phyloP scores from a whole-genome alignment of 2,888 invertebrate species.

The Kryphioiulus occultus region DNA sequence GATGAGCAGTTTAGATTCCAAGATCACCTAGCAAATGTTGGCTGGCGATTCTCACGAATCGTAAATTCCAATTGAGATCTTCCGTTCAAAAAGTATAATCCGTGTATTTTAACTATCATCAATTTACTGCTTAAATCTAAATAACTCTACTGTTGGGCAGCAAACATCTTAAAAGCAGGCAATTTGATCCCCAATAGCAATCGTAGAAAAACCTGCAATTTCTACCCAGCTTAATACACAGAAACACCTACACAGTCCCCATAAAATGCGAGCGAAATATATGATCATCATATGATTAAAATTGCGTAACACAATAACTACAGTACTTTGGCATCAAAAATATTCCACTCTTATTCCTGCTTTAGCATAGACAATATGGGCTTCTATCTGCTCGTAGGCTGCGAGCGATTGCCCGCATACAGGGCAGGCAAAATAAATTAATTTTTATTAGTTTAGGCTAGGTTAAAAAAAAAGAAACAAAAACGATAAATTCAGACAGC shows the following conservation, averaged over 20 bases:
- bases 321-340: no score
- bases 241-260: not conserved
- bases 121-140: slow-evolving; percentile 10
- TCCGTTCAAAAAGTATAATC: not conserved
- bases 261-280: not conserved
- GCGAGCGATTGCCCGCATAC: no score
- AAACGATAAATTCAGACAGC: no score
- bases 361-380: no score
- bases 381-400: no score
- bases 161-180: not conserved
- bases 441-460: no score
- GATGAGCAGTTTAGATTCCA: not conserved
- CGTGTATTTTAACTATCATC: not conserved
- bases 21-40: slow-evolving; percentile 22
- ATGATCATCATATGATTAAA: no score
- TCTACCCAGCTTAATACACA: no score
- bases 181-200: not conserved
- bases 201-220: not conserved
- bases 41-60: not conserved
- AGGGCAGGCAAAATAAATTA: no score
- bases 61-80: not conserved
- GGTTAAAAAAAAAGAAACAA: no score
- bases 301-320: no score
- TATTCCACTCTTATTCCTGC: no score
- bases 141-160: not conserved